Base-by-base conservation (phyloP, 2,113 vertebrate species). In the Galemys pyrenaicus region DNA sequence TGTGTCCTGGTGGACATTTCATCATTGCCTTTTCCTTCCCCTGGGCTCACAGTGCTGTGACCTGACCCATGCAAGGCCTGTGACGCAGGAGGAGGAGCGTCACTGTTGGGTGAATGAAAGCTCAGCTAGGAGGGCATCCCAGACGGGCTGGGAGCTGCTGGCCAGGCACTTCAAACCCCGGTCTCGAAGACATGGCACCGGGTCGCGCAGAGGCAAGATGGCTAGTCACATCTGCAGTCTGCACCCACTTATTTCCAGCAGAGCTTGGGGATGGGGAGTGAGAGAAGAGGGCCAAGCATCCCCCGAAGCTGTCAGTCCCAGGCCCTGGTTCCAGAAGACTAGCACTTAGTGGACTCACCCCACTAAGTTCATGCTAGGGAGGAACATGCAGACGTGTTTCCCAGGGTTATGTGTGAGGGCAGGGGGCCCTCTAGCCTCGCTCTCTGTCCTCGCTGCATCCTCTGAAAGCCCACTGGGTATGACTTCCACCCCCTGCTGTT, bases 21-120 rank as follows among this genome's bases (percentile, higher is more conserved):
- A 62, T 92, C 39, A 62, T 44, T 64, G 51, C 60, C 68, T 94
- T 83, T 41, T 80, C 54, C 49, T 91, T 54, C 26, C 85, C 87
- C 65, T 51, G 74, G 87, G 88, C 62, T 68, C 39, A 41, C 20
- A 15, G 60, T 46, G 51, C 73, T 75, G 73, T 54, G 75, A 70
- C n/a, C 30, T n/a, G 85, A 51, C 88, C 67, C n/a, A 81, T 0
- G 1, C 26, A 71, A 44, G 30, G n/a, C 67, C 81, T 94, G 37
- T 65, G 26, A 83, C 9, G 22, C 46, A 49, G 64, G 60, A 71
- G 35, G 32, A 49, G 1, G 15, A 24, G n/a, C 26, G 32, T 62
- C 78, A 54, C 30, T 39, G 37, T 5, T 22, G 64, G 67, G 60
- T 58, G 78, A 46, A 28, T 67, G 68, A 37, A 75, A 54, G 65